Evolutionary conservation across 1,140 invertebrate species (phyloP), one percentile per base, ranked within the genome.

Genomic region (Catajapyx aquilonaris): DNA sequence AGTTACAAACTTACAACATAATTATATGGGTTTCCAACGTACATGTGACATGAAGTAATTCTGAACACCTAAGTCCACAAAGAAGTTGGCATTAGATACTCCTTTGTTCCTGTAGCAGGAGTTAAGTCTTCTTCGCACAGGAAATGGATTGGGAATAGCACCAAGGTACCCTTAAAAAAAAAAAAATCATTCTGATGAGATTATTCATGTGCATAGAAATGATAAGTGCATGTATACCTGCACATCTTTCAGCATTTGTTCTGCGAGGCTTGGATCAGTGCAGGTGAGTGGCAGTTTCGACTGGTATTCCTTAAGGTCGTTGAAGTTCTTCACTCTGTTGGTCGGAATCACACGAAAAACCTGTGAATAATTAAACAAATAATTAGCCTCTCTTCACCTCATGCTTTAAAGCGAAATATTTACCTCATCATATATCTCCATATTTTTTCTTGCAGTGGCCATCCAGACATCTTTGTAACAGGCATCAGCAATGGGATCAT

Each of bases 381-480:
- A n/a, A 17, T 2, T 4, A 40, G 10, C 23, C 11, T 39, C n/a
- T 45, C 5, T 20, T 35, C 11, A 5, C 28, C 18, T 36, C 3
- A 32, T 34, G 5, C 5, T n/a, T 7, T 9, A n/a, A 18, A n/a
- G 10, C 16, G 7, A 41, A 23, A 36, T 35, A 41, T 37, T 40
- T 34, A 83, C 81, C 62, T 86, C 71, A 49, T 91, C 85, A 59
- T 76, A 93, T 20, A 86, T 73, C 44, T 74, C 69, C 0, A 87
- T 90, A 52, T 94, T 94, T 32, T 57, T 55, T 22, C 62, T 63
- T 4, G 86, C 86, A 31, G 67, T 77, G 25, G 63, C 59, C 34
- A 76, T 62, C 86, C 87, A 94, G 1, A 79, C 53, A 38, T 76
- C 68, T 43, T 68, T 72, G 52, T 81, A 93, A 57, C 94, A 87